phyloP scores from a whole-genome alignment of 2,888 invertebrate genomes.

The Andrena bicolor region DNA sequence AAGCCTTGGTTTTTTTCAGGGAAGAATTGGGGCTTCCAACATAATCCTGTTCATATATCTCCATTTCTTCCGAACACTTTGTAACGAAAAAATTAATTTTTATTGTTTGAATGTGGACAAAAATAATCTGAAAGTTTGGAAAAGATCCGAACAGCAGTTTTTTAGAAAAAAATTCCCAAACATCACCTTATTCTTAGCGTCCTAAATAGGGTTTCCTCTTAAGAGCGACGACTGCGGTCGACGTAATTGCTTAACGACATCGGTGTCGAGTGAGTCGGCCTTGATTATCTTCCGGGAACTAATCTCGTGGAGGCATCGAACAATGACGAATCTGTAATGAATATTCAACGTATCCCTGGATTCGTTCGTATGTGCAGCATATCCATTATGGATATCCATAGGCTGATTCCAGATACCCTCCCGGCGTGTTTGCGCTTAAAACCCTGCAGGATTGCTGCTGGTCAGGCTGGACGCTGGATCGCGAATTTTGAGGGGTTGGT shows the following conservation, averaged over 20 bases:
- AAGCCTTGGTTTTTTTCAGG: too few species aligned
- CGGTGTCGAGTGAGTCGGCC: constrained; percentile 54
- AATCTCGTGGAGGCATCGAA: constrained; percentile 67
- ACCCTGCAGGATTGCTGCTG: constrained; percentile 41
- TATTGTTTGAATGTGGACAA: too few species aligned
- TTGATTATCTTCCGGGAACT: constrained; percentile 64
- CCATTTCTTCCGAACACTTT: too few species aligned
- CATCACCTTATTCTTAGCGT: too few species aligned
- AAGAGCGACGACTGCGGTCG: neutral
- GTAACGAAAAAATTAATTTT: too few species aligned
- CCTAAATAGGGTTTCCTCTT: neutral
- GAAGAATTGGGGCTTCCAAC: too few species aligned
- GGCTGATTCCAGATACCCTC: constrained; percentile 47
- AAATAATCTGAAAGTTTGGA: too few species aligned
- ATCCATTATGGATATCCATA: constrained; percentile 78
- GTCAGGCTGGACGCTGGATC: neutral
- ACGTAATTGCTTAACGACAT: constrained; percentile 58
- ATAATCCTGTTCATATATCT: too few species aligned
- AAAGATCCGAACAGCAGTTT: too few species aligned
- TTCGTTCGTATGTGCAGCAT: constrained; percentile 74
- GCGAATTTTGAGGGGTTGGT: constrained; percentile 26
- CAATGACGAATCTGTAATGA: constrained; percentile 77
- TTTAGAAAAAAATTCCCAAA: too few species aligned
- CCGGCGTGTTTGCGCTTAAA: constrained; percentile 52
- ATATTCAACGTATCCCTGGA: constrained; percentile 79